Evolutionary conservation across 2,113 vertebrate species (phyloP).

Genomic region (Zosterops pallidus): DNA sequence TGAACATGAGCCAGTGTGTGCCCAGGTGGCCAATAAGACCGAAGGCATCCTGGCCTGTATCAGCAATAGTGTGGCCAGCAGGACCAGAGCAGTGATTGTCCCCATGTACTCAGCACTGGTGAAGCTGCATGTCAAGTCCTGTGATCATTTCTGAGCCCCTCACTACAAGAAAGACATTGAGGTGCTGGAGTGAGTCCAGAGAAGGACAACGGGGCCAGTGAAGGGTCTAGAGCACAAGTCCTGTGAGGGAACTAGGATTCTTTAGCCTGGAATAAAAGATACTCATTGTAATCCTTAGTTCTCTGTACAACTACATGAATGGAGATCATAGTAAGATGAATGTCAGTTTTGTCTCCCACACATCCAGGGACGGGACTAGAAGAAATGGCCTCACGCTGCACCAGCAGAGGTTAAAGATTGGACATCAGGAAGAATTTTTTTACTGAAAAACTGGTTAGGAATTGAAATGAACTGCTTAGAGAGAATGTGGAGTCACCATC

Average conservation of each 20-base stretch:
- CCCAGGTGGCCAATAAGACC: neutral
- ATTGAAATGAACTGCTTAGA: neutral
- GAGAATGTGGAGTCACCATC: neutral
- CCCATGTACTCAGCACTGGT: fast-evolving
- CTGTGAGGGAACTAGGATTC: fast-evolving
- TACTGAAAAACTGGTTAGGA: neutral
- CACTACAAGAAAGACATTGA: neutral
- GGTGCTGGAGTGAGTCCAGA: neutral
- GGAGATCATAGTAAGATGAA: fast-evolving
- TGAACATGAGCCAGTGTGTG: neutral
- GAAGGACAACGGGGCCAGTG: neutral
- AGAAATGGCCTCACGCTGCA: neutral
- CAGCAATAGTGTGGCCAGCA: neutral
- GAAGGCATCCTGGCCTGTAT: neutral
- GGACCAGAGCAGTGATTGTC: fast-evolving
- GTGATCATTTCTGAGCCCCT: neutral
- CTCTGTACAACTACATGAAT: neutral
- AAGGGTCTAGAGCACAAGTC: neutral
- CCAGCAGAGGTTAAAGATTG: neutral
- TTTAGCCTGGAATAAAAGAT: neutral
- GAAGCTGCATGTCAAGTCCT: neutral
- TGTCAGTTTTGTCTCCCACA: neutral
- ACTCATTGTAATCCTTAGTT: neutral
- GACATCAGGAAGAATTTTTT: neutral
- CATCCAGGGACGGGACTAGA: neutral